Evolutionary conservation across 2,113 vertebrate genomes (phyloP).

Genomic region (Dinomys branickii): DNA sequence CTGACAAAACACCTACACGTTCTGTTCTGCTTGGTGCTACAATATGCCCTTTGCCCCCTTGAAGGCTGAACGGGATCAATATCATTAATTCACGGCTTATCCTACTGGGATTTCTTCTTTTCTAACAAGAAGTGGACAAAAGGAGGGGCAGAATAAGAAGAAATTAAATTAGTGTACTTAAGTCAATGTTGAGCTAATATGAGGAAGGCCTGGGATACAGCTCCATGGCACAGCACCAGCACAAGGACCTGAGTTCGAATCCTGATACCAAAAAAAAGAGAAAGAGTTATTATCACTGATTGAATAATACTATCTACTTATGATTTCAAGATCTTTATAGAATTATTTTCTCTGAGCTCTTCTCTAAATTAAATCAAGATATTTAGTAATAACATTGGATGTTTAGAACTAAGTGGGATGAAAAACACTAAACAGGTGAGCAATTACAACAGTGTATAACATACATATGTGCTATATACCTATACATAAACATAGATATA

Average conservation of each 20-base stretch:
- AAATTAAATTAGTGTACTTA: background rate
- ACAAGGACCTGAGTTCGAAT: too few species aligned
- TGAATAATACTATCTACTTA: background rate
- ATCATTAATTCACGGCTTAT: background rate
- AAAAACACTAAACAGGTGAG: background rate
- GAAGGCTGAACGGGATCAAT: conserved; percentile 24
- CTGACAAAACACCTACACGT: conserved; percentile 79
- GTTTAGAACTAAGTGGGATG: background rate
- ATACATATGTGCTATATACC: background rate
- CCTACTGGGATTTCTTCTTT: conserved; percentile 38
- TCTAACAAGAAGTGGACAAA: background rate
- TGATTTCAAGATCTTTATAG: background rate
- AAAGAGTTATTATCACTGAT: background rate
- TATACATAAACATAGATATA: background rate
- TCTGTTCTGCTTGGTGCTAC: conserved; percentile 72
- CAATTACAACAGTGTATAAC: background rate
- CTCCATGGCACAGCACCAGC: too few species aligned
- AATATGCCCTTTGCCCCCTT: conserved; percentile 70
- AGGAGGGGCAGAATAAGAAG: background rate
- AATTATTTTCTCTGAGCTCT: background rate
- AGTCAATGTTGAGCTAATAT: background rate
- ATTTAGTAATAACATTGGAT: background rate
- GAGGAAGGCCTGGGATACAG: too few species aligned
- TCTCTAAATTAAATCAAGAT: conserved; percentile 13
- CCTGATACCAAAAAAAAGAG: too few species aligned